These are phyloP conservation scores for Alca torda DNA, from an alignment of 2,797 vertebrate species.

Conservation along the genomic window DNA sequence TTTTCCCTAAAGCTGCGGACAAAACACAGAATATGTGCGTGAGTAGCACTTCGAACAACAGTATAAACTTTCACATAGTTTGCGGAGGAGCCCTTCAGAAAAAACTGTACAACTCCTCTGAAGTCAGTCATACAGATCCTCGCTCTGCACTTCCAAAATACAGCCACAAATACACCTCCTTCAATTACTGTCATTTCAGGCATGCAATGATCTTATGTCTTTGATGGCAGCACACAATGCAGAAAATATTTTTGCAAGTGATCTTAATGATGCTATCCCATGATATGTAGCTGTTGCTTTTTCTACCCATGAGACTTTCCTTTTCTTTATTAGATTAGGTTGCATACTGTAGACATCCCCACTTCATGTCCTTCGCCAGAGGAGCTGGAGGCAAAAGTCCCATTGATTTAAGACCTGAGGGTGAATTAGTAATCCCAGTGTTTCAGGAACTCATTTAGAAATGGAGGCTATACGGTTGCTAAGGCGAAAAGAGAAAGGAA, in stretches of 20 bases:
- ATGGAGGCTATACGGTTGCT: background rate
- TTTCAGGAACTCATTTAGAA: background rate
- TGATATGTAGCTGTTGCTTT: background rate
- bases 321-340: background rate
- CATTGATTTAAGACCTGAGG: background rate
- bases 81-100: background rate
- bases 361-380: background rate
- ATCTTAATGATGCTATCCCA: background rate
- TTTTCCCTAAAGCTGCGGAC: background rate
- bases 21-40: background rate
- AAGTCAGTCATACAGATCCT: background rate
- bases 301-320: background rate
- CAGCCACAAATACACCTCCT: background rate
- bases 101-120: background rate
- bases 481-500: background rate
- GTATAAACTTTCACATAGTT: background rate
- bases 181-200: background rate
- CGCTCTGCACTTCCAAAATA: background rate
- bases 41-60: background rate
- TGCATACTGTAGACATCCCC: background rate
- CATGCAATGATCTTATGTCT: background rate
- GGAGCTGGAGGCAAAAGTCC: background rate
- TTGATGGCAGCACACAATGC: background rate
- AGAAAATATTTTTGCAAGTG: background rate
- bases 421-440: background rate